A percentile compares a stretch with the other conserved stretches of the same genome.
These are phyloP conservation scores for Corticium candelabrum DNA, from an alignment of 37 sponge, comb jelly and placozoan genomes.

Conservation along the genomic window DNA sequence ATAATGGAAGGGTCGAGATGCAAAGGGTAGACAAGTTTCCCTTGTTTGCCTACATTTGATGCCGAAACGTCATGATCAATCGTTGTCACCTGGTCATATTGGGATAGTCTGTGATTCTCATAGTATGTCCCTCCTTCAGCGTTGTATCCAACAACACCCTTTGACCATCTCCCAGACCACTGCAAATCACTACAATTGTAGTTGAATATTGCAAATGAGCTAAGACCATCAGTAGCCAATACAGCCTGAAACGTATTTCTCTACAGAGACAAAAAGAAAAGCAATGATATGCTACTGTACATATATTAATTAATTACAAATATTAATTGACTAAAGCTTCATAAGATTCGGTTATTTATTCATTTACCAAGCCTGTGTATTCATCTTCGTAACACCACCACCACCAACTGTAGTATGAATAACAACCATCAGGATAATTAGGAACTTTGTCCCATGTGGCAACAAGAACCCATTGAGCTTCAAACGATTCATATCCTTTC, in stretches of 20 bases:
- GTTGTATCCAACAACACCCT: constrained; percentile 41
- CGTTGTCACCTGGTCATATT: too few relatives aligned
- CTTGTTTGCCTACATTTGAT: too few relatives aligned
- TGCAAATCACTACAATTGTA: constrained; percentile 49
- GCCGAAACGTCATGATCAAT: too few relatives aligned
- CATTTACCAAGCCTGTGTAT: too few relatives aligned
- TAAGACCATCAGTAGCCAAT: constrained; percentile 43
- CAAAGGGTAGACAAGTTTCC: too few relatives aligned
- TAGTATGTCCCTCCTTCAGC: constrained; percentile 18
- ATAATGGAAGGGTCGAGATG: too few relatives aligned
- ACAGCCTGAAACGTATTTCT: constrained; percentile 55
- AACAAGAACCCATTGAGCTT: constrained; percentile 8
- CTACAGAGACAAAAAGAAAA: not conserved
- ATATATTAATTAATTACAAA: too few relatives aligned
- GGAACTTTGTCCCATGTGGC: constrained; percentile 16
- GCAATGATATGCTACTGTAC: too few relatives aligned
- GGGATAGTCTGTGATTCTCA: too few relatives aligned
- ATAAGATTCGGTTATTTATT: too few relatives aligned
- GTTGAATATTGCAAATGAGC: constrained; percentile 44
- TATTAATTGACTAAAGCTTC: too few relatives aligned
- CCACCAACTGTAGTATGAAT: not conserved
- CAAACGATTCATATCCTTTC: not conserved
- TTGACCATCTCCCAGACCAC: constrained; percentile 31
- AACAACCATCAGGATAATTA: not conserved
- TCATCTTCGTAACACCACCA: too few relatives aligned